Base-by-base conservation (phyloP, 1,140 invertebrate species). In the Oncopeltus fasciatus region DNA sequence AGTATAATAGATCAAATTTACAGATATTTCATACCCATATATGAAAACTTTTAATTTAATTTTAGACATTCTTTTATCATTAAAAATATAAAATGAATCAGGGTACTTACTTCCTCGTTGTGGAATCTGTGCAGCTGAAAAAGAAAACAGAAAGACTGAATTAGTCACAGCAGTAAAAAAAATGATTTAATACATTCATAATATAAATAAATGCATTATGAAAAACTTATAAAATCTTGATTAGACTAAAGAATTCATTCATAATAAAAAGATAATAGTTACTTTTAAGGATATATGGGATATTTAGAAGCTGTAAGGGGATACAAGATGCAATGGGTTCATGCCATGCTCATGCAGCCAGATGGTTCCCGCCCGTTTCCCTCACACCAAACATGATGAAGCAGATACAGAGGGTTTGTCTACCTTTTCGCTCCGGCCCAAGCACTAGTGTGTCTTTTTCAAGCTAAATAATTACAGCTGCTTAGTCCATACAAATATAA, bases 81-180 rank as follows among this genome's bases (percentile, higher is more conserved):
- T n/a, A n/a, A n/a, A n/a, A n/a, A n/a, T n/a, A n/a, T n/a, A n/a
- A 60, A 56, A 31, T 57, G 3, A 38, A 12, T 29, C 31, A 16
- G 12, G 38, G 71, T 80, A 86, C 85, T 87, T 78, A 87, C 86
- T 85, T 80, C 81, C 83, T 80, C 87, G 84, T 79, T 90, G 87
- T 72, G 87, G 87, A 76, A 90, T 87, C 82, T 90, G 87, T 73
- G 87, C 86, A 79, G 87, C 87, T 87, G 83, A 70, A 87, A 87
- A 75, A 81, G 80, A 80, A 77, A 74, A 73, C n/a, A n/a, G n/a
- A n/a, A n/a, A n/a, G n/a, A n/a, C n/a, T n/a, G n/a, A n/a, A n/a
- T n/a, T n/a, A n/a, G n/a, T n/a, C n/a, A n/a, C n/a, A n/a, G n/a
- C n/a, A n/a, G n/a, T n/a, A n/a, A n/a, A n/a, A n/a, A n/a, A n/a